A percentile compares a stretch with the other conserved stretches of the same genome.
These are phyloP conservation scores for Natator depressus DNA, from an alignment of 2,113 vertebrate species.

Conservation along the genomic window DNA sequence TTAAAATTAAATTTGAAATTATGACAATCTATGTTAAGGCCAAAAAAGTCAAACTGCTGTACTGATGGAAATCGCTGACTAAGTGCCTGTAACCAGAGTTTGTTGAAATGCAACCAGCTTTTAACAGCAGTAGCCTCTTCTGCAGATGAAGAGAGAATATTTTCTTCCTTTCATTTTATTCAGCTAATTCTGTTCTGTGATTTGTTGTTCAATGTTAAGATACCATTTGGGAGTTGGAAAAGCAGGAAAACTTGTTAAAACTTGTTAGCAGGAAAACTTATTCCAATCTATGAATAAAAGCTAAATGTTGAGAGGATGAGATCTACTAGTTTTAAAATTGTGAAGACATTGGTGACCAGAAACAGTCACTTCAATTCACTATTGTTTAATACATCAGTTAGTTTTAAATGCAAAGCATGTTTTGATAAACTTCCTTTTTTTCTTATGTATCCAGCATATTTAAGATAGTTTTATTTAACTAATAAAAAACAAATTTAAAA, in stretches of 20 bases:
- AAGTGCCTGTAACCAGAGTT: too few relatives aligned
- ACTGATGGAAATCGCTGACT: background rate
- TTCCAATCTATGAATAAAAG: background rate
- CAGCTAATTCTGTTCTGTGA: background rate
- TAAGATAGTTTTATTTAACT: too few relatives aligned
- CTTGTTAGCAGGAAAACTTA: background rate
- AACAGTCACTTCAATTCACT: background rate
- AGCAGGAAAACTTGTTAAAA: background rate
- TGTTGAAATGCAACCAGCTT: background rate
- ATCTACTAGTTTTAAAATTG: background rate
- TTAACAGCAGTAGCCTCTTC: background rate
- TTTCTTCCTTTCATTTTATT: background rate
- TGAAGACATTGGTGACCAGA: background rate
- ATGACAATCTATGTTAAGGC: too few relatives aligned
- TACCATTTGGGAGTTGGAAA: background rate
- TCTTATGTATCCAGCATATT: too few relatives aligned
- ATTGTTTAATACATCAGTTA: background rate
- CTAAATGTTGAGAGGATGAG: background rate
- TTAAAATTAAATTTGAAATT: too few relatives aligned
- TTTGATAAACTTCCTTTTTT: too few relatives aligned
- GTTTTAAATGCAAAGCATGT: too few relatives aligned
- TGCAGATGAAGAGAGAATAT: background rate
- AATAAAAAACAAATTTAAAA: too few relatives aligned
- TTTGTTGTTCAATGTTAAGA: background rate
- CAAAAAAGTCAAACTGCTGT: background rate